Conservation (phyloP, 2,797 vertebrate genomes). For the Salmo trutta region DNA sequence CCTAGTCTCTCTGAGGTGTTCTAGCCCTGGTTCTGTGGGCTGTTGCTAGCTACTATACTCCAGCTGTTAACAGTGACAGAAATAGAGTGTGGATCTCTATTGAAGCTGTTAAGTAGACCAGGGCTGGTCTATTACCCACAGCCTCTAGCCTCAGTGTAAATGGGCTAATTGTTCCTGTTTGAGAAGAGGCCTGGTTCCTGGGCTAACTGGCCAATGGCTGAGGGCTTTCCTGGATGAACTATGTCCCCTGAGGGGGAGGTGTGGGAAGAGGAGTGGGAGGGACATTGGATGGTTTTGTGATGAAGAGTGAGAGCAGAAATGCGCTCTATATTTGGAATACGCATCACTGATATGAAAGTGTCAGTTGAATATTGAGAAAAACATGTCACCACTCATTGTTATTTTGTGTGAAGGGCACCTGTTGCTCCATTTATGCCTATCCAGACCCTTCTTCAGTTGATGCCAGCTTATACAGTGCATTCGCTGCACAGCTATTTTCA, state of each 20-base stretch:
- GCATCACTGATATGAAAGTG: neutral
- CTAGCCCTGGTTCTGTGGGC: neutral
- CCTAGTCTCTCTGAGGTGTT: neutral
- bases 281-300: neutral
- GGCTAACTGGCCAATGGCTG: neutral
- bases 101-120: constrained; percentile 46
- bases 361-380: neutral
- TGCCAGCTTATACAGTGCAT: no score
- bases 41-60: neutral
- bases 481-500: no score
- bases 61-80: neutral
- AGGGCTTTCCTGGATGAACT: constrained; percentile 15
- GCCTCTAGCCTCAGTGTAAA: constrained; percentile 40
- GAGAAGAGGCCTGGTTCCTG: constrained; percentile 23
- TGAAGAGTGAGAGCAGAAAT: neutral
- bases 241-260: neutral
- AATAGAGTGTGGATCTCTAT: constrained; percentile 16
- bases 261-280: neutral
- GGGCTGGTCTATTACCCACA: constrained; percentile 12
- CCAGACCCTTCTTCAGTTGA: no score
- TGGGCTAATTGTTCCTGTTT: constrained; percentile 69
- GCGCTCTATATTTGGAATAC: neutral
- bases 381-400: no score
- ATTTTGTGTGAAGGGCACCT: no score
- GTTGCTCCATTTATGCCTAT: no score